These are phyloP conservation scores for Cephonodes hylas DNA, from an alignment of 2,888 invertebrate genomes.

Conservation along the genomic window DNA sequence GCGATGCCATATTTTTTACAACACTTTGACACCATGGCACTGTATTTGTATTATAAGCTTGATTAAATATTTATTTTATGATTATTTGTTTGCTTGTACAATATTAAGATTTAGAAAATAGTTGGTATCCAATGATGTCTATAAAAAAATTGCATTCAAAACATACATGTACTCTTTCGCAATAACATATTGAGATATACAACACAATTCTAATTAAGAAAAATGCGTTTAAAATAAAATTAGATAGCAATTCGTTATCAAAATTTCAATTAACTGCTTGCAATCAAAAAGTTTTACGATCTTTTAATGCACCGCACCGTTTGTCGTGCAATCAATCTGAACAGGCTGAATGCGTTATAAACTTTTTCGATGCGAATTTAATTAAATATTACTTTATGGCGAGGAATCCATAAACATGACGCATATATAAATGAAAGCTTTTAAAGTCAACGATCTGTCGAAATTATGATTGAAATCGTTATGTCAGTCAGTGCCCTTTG, in stretches of 20 bases:
- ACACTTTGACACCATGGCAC: too few species aligned
- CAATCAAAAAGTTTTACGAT: conserved; percentile 5
- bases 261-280: conserved; percentile 1
- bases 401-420: not conserved
- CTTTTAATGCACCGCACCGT: not conserved
- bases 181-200: not conserved
- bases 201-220: not conserved
- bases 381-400: not conserved
- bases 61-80: too few species aligned
- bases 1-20: too few species aligned
- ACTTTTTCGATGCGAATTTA: not conserved
- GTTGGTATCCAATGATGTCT: not conserved
- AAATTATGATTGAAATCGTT: not conserved
- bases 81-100: too few species aligned
- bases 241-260: not conserved
- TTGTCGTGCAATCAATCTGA: not conserved
- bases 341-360: not conserved
- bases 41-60: too few species aligned
- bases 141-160: not conserved
- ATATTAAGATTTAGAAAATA: too few species aligned
- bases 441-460: conserved; percentile 2
- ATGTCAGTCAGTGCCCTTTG: conserved; percentile 1
- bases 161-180: not conserved
- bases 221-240: not conserved
- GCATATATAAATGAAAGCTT: not conserved